These are phyloP conservation scores for Plestiodon gilberti DNA, from an alignment of 2,113 vertebrate species.

Conservation along the genomic window DNA sequence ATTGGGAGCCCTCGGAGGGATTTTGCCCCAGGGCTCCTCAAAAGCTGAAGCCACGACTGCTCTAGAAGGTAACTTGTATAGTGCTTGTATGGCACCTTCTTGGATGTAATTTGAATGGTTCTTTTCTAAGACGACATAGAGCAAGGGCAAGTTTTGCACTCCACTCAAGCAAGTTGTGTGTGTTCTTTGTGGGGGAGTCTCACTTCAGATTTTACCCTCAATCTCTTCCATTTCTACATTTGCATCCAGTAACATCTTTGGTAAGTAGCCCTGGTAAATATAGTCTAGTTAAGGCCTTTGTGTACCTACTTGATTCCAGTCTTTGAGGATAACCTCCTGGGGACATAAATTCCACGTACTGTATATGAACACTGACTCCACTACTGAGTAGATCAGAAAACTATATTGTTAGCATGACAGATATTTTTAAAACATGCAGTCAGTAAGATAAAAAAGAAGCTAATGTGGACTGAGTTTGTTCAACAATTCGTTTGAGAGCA, in stretches of 20 bases:
- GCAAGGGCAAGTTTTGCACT: no score
- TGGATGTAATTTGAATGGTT: background rate
- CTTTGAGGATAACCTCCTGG: background rate
- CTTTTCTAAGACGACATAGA: no score
- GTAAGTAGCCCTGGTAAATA: no score
- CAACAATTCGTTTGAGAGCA: constrained; percentile 5
- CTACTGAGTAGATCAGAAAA: background rate
- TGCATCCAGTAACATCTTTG: no score
- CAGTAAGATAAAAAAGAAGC: background rate
- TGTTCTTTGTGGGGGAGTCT: no score
- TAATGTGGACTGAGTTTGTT: background rate
- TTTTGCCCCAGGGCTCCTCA: no score
- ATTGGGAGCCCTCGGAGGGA: no score
- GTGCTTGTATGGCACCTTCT: no score
- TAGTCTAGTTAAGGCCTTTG: background rate
- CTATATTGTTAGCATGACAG: background rate
- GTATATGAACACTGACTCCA: background rate
- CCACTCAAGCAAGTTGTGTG: no score
- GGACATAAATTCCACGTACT: background rate
- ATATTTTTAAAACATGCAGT: background rate
- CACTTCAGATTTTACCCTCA: no score
- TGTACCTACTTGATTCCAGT: background rate
- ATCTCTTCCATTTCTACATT: background rate
- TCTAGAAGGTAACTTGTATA: background rate
- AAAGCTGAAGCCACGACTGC: no score